Evolutionary conservation across 2,797 vertebrate genomes (phyloP).

Genomic region (Diplodus puntazzo): DNA sequence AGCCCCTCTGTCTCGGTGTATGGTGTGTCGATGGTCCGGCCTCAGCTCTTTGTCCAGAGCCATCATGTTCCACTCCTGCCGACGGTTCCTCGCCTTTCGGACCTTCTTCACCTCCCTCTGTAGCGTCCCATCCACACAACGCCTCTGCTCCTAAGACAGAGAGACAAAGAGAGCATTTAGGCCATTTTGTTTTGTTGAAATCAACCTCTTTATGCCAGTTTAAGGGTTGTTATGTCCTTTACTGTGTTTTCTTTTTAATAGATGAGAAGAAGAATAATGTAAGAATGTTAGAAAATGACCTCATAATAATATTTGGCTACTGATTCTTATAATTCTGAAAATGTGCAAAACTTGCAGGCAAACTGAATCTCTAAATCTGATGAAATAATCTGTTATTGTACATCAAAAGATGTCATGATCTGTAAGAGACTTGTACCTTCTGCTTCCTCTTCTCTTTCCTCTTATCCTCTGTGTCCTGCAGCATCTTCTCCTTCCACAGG

Average conservation of each 20-base stretch:
- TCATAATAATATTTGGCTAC: neutral
- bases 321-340: neutral
- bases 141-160: conserved; percentile 92
- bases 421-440: conserved; percentile 86
- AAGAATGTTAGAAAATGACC: neutral
- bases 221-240: neutral
- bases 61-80: conserved; percentile 99
- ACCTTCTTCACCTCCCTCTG: conserved; percentile 99
- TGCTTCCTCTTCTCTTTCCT: conserved; percentile 98
- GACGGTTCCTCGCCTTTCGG: conserved; percentile 98
- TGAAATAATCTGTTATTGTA: neutral
- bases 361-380: conserved; percentile 1
- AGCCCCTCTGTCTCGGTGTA: conserved; percentile 93
- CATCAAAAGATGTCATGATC: neutral
- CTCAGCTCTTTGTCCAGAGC: conserved; percentile 99
- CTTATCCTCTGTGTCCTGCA: conserved; percentile 99
- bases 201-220: neutral
- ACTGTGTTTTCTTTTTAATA: neutral
- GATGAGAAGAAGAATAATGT: neutral
- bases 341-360: neutral
- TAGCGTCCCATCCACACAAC: conserved; percentile 94
- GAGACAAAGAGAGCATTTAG: conserved; percentile 32
- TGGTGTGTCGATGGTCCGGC: conserved; percentile 95
- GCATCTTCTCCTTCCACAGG: conserved; percentile 99
- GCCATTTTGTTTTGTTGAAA: neutral